Conservation (phyloP, 2,888 invertebrate species). For the Papilio protenor region DNA sequence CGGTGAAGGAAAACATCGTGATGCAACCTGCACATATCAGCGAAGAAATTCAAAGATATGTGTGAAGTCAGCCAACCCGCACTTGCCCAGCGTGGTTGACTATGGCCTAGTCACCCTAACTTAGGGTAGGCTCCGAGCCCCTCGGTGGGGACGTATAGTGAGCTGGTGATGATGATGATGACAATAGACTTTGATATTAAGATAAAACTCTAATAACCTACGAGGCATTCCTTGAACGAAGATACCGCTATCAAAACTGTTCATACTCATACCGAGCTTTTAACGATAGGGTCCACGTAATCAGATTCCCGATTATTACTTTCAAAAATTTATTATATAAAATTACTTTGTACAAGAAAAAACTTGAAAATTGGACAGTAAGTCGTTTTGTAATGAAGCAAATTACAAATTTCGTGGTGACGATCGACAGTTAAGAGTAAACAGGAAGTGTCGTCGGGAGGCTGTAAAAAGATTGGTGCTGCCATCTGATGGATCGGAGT, state of each 20-base stretch:
- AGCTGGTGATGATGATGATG: too few species aligned
- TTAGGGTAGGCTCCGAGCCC: too few species aligned
- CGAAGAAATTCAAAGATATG: too few species aligned
- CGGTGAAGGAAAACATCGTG: too few species aligned
- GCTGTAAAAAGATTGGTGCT: slow-evolving; percentile 40
- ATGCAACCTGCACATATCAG: too few species aligned
- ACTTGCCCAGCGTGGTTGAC: too few species aligned
- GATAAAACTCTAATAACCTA: too few species aligned
- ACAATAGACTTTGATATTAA: too few species aligned
- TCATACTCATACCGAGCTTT: not conserved
- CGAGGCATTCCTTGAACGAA: not conserved
- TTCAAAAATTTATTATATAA: not conserved
- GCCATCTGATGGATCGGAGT: slow-evolving; percentile 48
- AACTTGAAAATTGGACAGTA: not conserved
- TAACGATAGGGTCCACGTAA: not conserved
- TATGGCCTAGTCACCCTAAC: too few species aligned
- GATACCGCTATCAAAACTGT: not conserved
- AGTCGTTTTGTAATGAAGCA: slow-evolving; percentile 20
- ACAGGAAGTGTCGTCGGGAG: slow-evolving; percentile 46
- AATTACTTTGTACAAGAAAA: not conserved
- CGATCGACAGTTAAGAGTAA: slow-evolving; percentile 25
- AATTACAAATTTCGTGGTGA: slow-evolving; percentile 25
- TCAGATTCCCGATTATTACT: not conserved
- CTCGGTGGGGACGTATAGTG: too few species aligned
- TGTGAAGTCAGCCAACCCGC: too few species aligned